These are phyloP conservation scores for Neofelis nebulosa DNA, from an alignment of 2,113 vertebrate species.

Conservation along the genomic window DNA sequence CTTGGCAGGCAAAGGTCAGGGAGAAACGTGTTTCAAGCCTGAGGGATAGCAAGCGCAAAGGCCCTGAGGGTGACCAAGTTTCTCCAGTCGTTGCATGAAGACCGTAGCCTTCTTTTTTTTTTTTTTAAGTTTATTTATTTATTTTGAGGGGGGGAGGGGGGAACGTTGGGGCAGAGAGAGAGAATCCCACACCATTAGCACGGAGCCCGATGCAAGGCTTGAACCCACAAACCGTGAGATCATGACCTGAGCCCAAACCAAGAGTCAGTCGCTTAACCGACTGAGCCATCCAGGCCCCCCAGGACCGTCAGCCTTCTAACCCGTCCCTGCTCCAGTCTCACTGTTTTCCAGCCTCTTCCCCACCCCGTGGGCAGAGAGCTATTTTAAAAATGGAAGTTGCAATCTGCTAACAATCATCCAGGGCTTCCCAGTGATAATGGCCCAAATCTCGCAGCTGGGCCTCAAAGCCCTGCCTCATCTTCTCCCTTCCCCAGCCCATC, in stretches of 20 bases:
- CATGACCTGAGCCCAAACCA: too few relatives aligned
- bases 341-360: not conserved
- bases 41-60: not conserved
- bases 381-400: not conserved
- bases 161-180: too few relatives aligned
- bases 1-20: fast-evolving
- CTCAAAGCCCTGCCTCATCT: not conserved
- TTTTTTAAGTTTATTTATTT: too few relatives aligned
- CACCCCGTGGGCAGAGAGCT: not conserved
- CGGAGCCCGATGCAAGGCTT: too few relatives aligned
- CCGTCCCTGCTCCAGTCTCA: fast-evolving
- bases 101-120: not conserved
- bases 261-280: too few relatives aligned
- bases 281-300: too few relatives aligned
- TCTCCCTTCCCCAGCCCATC: not conserved
- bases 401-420: not conserved
- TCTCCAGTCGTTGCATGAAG: not conserved
- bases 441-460: not conserved
- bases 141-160: too few relatives aligned
- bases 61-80: not conserved
- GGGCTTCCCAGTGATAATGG: not conserved
- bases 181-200: too few relatives aligned
- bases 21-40: not conserved
- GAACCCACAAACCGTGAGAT: too few relatives aligned
- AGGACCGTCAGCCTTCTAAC: fast-evolving